These are phyloP conservation scores for Tinamus major DNA, from an alignment of 2,797 vertebrate genomes.

Conservation along the genomic window DNA sequence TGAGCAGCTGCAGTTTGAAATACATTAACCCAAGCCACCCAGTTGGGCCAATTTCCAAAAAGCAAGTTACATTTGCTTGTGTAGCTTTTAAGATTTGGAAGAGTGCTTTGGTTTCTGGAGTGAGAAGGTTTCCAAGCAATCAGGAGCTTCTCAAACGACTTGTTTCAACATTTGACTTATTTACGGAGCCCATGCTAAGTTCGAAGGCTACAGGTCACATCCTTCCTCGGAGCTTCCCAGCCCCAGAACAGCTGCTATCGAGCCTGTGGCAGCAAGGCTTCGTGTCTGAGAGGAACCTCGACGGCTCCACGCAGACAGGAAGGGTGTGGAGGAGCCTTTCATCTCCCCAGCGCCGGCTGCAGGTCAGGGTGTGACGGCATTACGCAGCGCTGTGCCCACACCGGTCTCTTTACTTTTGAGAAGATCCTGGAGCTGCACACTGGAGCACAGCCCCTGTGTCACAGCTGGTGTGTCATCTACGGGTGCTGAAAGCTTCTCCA, in stretches of 20 bases:
- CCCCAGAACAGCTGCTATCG: not conserved
- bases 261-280: not conserved
- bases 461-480: not conserved
- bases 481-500: not conserved
- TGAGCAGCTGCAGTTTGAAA: not conserved
- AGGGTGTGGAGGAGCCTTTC: slow-evolving; percentile 4
- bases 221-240: not conserved
- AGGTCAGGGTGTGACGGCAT: not conserved
- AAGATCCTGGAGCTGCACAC: not conserved
- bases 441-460: not conserved
- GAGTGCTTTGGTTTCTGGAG: not conserved
- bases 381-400: not conserved
- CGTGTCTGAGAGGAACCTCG: not conserved
- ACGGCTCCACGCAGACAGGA: not conserved
- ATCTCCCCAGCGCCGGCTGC: not conserved
- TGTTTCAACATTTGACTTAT: slow-evolving; percentile 57
- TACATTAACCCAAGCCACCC: not conserved
- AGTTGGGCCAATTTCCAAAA: not conserved
- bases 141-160: slow-evolving; percentile 40
- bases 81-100: not conserved
- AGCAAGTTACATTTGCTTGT: slow-evolving; percentile 1
- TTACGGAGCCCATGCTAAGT: not conserved
- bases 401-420: not conserved
- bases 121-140: slow-evolving; percentile 31
- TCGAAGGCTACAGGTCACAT: not conserved